These are phyloP conservation scores for Trichechus manatus DNA, from an alignment of 2,113 vertebrate species.

Conservation along the genomic window DNA sequence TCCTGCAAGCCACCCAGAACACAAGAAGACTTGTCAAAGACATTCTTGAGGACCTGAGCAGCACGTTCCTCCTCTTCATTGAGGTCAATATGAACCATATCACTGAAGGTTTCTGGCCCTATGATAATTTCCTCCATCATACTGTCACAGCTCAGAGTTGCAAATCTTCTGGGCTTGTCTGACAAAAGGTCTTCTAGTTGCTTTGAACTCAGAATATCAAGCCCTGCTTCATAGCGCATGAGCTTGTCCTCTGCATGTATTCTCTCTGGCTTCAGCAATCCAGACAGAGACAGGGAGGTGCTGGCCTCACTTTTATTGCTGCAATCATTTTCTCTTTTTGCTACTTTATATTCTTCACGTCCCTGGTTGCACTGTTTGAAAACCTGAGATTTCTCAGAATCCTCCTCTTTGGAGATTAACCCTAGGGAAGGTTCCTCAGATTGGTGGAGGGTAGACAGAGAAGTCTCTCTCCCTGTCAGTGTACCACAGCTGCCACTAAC, in stretches of 20 bases:
- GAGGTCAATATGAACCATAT: constrained; percentile 90
- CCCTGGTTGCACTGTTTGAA: constrained; percentile 50
- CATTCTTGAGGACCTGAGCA: constrained; percentile 88
- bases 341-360: constrained; percentile 60
- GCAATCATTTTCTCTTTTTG: constrained; percentile 66
- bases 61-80: constrained; percentile 88
- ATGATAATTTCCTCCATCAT: constrained; percentile 84
- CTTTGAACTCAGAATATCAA: constrained; percentile 83
- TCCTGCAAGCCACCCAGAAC: constrained; percentile 85
- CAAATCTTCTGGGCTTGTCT: constrained; percentile 85
- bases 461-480: constrained; percentile 33
- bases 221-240: constrained; percentile 72
- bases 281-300: constrained; percentile 77
- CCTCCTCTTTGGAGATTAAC: constrained; percentile 67
- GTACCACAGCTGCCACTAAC: constrained; percentile 61
- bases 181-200: constrained; percentile 87
- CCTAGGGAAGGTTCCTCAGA: constrained; percentile 52
- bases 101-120: constrained; percentile 87
- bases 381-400: constrained; percentile 69
- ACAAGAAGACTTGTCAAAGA: constrained; percentile 89
- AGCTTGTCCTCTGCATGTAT: constrained; percentile 74
- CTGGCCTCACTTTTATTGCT: neutral
- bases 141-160: constrained; percentile 83
- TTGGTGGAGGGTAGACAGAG: constrained; percentile 56
- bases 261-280: constrained; percentile 77